Base-by-base conservation (phyloP, 2,113 vertebrate genomes). In the Synchiropus splendidus region DNA sequence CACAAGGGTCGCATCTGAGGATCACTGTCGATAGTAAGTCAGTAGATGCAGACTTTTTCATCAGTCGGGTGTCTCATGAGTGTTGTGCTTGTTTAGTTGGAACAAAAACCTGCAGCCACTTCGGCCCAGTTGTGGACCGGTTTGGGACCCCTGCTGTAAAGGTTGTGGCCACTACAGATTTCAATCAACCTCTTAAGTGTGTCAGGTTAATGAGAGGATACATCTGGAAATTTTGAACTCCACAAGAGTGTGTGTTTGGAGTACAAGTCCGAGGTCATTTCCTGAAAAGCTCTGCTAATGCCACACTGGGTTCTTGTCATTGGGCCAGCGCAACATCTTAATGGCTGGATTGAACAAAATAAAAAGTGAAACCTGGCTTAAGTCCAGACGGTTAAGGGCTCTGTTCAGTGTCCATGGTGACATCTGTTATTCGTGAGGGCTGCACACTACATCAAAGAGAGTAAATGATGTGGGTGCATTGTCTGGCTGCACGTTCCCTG, bases 361-460 rank as follows among this genome's bases (percentile, higher is more conserved):
- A 72, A 76, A 55, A 50, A n/a, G n/a, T n/a, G n/a, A n/a, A n/a
- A n/a, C n/a, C 49, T 67, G 65, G 66, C 17, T 2, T 45, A 33
- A n/a, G 30, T 55, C 56, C 70, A 75, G 53, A 44, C 42, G 31
- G 42, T 9, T 4, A 32, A 35, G 64, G 54, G 72, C 27, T 77
- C 71, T 80, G 74, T 48, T 77, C 64, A 71, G 45, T 72, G 61
- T 74, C 73, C n/a, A n/a, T n/a, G n/a, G n/a, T n/a, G n/a, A n/a
- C n/a, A n/a, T n/a, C n/a, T n/a, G n/a, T n/a, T n/a, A n/a, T 64
- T 67, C 18, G 43, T 56, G 42, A 68, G 48, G n/a, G n/a, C n/a
- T n/a, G n/a, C n/a, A n/a, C 39, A 55, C 56, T 40, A 56, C 62
- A 75, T 78, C 54, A 79, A 67, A 72, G 45, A 35, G 43, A 39